Base-by-base conservation (phyloP, 2,113 vertebrate species). In the Benitochromis conjunctus region DNA sequence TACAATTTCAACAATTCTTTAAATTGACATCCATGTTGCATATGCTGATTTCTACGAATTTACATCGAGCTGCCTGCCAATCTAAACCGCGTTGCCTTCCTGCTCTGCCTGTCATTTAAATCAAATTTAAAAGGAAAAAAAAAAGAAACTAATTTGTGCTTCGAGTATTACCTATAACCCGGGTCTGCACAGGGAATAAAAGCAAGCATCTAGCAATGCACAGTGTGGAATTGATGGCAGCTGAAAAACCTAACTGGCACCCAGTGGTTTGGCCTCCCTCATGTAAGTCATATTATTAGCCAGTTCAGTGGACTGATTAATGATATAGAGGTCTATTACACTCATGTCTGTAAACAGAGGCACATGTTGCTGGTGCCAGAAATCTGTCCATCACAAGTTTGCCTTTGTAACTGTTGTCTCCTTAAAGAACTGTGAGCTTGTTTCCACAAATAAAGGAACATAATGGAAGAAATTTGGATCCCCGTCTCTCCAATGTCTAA, bases 281-380 rank as follows among this genome's bases (percentile, higher is more conserved):
- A 81, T 91, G 83, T 93, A 94, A 93, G 89, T 95, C 90, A 86
- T 93, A 94, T 94, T 94, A 95, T 95, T 94, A 95, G 91, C 86
- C 95, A 94, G 95, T 81, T 95, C 95, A 95, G 36, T 93, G 94
- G 90, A 83, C 92, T 92, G 94, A 55, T 92, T 95, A 94, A 96
- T 95, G 95, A 95, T 88, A 93, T 82, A 80, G 83, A 89, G 92
- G 90, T 95, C 93, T 93, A 88, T 90, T 94, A 92, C 92, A 86
- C 94, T 92, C 92, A 89, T 86, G 92, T 95, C 93, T 91, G 94
- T 94, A 94, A 95, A 96, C 92, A 92, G 88, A 91, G 85, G 58
- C 79, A 78, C 82, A 24, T 88, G 92, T 82, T 76, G 85, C 64
- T 11, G 69, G 18, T 89, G 92, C 92, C 92, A 93, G 84, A 69